Evolutionary conservation across 2,797 vertebrate genomes (phyloP).

Genomic region (Pelochelys cantorii): DNA sequence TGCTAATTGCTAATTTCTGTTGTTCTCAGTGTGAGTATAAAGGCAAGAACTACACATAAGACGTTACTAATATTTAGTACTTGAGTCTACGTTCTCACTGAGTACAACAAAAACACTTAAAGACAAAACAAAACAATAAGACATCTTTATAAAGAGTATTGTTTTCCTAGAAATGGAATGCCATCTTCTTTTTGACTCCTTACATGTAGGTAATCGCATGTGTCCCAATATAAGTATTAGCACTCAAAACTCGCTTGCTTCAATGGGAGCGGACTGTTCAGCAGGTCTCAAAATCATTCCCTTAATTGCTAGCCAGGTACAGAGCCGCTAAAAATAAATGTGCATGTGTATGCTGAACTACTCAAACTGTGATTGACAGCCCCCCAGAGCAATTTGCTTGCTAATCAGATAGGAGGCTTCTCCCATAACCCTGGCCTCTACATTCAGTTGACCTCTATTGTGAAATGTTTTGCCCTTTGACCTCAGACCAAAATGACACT

Average conservation of each 20-base stretch:
- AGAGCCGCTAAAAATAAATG: constrained; percentile 51
- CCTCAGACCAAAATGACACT: constrained; percentile 65
- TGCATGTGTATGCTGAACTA: constrained; percentile 18
- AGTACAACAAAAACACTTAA: not conserved
- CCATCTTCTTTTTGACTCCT: not conserved
- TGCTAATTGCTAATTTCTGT: not conserved
- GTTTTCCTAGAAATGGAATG: not conserved
- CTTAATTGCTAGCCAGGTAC: not conserved
- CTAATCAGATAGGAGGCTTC: constrained; percentile 70
- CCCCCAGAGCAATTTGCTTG: constrained; percentile 63
- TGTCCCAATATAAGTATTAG: not conserved
- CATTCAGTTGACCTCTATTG: constrained; percentile 70
- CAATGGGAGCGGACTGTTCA: not conserved
- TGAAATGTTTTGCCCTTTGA: constrained; percentile 85
- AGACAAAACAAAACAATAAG: not conserved
- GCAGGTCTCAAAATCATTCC: not conserved
- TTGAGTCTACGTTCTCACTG: not conserved
- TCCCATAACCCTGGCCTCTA: constrained; percentile 64
- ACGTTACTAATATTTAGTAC: not conserved
- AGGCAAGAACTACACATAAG: too few relatives aligned
- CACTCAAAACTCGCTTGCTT: not conserved
- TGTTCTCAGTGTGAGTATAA: not conserved
- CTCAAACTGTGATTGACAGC: constrained; percentile 61
- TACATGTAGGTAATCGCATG: not conserved
- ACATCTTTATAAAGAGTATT: not conserved